Evolutionary conservation across 2,113 vertebrate species (phyloP), one percentile per base, ranked within the genome.

Genomic region (Gavialis gangeticus): DNA sequence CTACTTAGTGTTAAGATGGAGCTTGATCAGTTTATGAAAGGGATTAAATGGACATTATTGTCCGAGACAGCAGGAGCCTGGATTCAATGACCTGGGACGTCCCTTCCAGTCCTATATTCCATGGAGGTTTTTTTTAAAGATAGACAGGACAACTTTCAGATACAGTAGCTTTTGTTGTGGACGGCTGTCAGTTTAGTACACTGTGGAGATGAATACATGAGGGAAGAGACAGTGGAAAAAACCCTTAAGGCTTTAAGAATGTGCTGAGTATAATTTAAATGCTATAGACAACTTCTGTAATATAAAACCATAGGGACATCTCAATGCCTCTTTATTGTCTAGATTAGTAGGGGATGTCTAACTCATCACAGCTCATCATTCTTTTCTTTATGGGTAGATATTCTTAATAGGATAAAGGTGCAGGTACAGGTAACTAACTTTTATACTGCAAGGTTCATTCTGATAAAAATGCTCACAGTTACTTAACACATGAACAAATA

Each of bases 201-300:
- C 82, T 95, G 96, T 95, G 93, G 91, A 91, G 97, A 95, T 63
- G 82, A 94, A 62, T 93, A 94, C 0, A 0, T 91, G 10, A 92
- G 96, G 95, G 92, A 97, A 71, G 93, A 96, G 79, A 91, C 93
- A 94, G 92, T 85, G 92, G 96, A 97, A 97, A 97, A 97, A 96
- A 75, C 92, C 97, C 96, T 95, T 1, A 27, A 97, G 96, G 95
- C 56, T 0, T 90, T 94, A 92, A 82, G 82, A 73, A 90, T 63
- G 58, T 87, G 86, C 89, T 91, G 81, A 96, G 83, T 57, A 3
- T 95, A 96, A 96, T 75, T 88, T 92, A 97, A 97, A 93, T 63
- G 79, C 91, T 87, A 54, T 87, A 86, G 80, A 89, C 63, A 0
- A 56, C 76, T 88, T 90, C n/a, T 10, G 34, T 76, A 75, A 89